Conservation (phyloP, 64 coral and sea anemone genomes). For the Platygyra sinensis region DNA sequence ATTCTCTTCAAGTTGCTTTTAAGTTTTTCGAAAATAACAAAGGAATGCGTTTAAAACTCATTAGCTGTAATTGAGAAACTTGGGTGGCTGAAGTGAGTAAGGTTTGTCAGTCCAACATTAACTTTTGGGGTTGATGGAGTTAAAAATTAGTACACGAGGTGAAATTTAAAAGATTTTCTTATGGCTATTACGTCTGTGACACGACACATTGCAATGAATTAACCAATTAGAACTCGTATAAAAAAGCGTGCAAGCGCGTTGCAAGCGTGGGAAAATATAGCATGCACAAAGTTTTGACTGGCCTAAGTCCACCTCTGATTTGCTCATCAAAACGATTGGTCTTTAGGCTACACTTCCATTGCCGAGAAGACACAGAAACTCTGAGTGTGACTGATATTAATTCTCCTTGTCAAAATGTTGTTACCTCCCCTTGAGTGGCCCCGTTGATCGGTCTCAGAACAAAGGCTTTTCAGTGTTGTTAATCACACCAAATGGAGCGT, state of each 20-base stretch:
- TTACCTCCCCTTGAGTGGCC: too few species aligned
- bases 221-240: background rate
- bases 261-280: background rate
- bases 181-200: background rate
- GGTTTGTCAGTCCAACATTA: background rate
- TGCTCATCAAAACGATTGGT: background rate
- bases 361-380: too few species aligned
- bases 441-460: too few species aligned
- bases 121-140: background rate
- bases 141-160: background rate
- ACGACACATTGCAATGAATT: background rate
- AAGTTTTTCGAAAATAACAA: background rate
- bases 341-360: too few species aligned
- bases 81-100: background rate
- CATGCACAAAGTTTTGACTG: background rate
- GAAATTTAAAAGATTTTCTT: background rate
- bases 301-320: background rate
- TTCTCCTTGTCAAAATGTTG: too few species aligned
- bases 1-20: too few species aligned
- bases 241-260: background rate
- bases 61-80: background rate
- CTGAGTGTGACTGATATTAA: too few species aligned
- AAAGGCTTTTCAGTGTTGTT: too few species aligned
- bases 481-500: too few species aligned
- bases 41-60: background rate